These are phyloP conservation scores for Caenorhabditis sp. DNA, from an alignment of 2,888 invertebrate genomes.

Conservation along the genomic window DNA sequence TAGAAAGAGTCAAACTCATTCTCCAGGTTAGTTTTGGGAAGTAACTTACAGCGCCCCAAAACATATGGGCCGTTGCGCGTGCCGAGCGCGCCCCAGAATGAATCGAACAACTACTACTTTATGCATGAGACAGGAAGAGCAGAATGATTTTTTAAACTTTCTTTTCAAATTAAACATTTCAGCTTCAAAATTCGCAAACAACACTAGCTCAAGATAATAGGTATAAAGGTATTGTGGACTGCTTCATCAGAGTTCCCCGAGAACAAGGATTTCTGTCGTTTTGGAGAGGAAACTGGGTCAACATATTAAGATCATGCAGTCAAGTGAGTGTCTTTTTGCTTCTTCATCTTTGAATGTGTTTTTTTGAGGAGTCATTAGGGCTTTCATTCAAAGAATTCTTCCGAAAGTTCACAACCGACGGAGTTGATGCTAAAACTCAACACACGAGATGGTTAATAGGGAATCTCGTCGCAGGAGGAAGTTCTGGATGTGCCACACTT, in stretches of 20 bases:
- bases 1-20: conserved; percentile 93
- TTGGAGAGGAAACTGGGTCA: conserved; percentile 82
- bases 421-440: conserved; percentile 63
- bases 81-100: too few species aligned
- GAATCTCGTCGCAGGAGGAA: conserved; percentile 92
- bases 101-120: too few species aligned
- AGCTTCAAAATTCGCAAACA: conserved; percentile 89
- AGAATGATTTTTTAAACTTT: background rate
- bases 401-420: conserved; percentile 69
- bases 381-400: conserved; percentile 77
- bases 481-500: conserved; percentile 92
- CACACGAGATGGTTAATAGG: conserved; percentile 64
- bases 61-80: background rate
- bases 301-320: conserved; percentile 80
- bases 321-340: conserved; percentile 65
- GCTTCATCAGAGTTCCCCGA: conserved; percentile 77
- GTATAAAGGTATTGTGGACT: conserved; percentile 87
- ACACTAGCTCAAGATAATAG: conserved; percentile 85
- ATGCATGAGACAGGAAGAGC: background rate
- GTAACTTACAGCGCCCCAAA: background rate
- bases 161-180: conserved; percentile 58
- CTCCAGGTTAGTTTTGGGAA: conserved; percentile 86
- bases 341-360: background rate
- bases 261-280: conserved; percentile 80
- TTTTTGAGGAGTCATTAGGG: conserved; percentile 74